Conservation (phyloP, 2,797 vertebrate genomes). For the Kryptopterus vitreolus region DNA sequence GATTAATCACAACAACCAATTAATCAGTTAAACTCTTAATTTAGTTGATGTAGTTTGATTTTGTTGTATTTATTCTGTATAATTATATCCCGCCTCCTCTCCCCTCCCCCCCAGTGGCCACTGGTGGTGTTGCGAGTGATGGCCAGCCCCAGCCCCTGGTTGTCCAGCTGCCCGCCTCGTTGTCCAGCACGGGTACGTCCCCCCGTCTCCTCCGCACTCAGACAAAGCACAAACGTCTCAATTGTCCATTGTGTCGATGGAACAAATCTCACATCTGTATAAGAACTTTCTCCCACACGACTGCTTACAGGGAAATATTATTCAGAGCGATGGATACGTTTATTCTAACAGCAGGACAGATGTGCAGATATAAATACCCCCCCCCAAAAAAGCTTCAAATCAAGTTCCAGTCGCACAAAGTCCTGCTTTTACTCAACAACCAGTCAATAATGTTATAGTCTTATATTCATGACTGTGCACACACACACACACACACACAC, state of each 20-base stretch:
- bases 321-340: background rate
- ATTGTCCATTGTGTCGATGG: conserved; percentile 38
- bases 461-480: background rate
- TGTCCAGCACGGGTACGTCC: conserved; percentile 69
- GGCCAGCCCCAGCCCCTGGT: conserved; percentile 49
- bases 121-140: conserved; percentile 58
- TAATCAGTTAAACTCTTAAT: no score
- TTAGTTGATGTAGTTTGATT: no score
- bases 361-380: background rate
- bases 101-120: conserved; percentile 53
- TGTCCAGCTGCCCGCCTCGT: conserved; percentile 46
- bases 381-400: background rate
- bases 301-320: background rate
- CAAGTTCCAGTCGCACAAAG: background rate
- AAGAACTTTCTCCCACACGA: background rate
- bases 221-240: conserved; percentile 39
- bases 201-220: conserved; percentile 14
- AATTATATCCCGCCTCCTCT: no score
- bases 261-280: background rate
- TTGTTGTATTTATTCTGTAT: no score
- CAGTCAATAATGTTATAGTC: no score
- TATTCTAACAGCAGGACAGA: background rate
- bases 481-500: no score
- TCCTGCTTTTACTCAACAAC: background rate
- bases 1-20: no score